phyloP scores from a whole-genome alignment of 2,888 invertebrate species.

The Neria commutata region DNA sequence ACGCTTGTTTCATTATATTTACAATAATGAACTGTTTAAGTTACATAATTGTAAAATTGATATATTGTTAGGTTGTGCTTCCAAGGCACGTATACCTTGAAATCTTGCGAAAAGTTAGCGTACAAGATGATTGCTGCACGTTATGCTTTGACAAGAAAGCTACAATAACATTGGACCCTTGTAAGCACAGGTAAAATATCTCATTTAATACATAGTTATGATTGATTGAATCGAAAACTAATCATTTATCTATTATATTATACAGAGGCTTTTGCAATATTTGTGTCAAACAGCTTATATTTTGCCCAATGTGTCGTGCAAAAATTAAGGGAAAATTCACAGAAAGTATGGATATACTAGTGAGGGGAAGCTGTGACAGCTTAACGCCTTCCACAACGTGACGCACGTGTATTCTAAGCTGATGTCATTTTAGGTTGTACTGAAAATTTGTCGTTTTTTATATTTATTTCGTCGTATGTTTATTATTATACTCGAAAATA shows the following conservation, averaged over 20 bases:
- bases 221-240: background rate
- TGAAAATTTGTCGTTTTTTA: no score
- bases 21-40: background rate
- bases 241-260: background rate
- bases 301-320: conserved; percentile 86
- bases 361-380: no score
- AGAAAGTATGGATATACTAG: conserved; percentile 40
- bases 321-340: conserved; percentile 43
- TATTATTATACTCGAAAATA: no score
- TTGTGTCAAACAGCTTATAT: conserved; percentile 78
- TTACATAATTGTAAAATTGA: background rate
- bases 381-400: no score
- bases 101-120: conserved; percentile 73
- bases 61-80: conserved; percentile 63
- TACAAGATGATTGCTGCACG: conserved; percentile 83
- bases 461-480: no score
- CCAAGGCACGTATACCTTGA: conserved; percentile 82
- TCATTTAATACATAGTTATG: background rate
- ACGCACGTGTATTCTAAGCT: no score
- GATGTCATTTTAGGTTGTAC: no score
- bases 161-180: conserved; percentile 76
- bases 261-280: conserved; percentile 82
- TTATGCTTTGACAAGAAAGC: conserved; percentile 85
- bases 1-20: no score
- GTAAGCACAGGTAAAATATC: conserved; percentile 75